Conservation (phyloP, 2,113 vertebrate species). For the Chaenogobius annularis region DNA sequence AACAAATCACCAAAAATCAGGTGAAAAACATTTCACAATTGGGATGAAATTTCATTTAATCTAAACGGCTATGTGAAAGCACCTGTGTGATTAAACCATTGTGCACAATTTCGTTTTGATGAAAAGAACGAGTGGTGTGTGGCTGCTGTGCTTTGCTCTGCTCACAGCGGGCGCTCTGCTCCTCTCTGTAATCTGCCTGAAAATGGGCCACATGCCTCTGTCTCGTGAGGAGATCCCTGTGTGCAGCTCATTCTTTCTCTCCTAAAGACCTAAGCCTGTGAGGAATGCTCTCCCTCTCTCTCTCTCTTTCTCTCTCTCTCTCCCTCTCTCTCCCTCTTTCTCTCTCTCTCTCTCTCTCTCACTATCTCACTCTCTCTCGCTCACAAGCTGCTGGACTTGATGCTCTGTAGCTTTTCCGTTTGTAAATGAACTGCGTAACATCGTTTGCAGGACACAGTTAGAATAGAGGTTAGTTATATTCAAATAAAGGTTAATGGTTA, state of each 20-base stretch:
- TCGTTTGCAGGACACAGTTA: not conserved
- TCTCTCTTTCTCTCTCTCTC: not conserved
- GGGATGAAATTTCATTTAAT: too few species aligned
- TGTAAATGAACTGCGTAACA: conserved; percentile 7
- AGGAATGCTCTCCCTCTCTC: conserved; percentile 68
- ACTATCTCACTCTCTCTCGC: too few species aligned
- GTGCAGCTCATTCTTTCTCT: conserved; percentile 65
- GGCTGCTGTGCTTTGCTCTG: conserved; percentile 21
- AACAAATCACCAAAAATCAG: not conserved
- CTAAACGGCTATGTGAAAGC: not conserved
- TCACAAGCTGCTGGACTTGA: not conserved
- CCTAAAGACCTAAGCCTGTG: conserved; percentile 61
- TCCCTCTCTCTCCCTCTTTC: not conserved
- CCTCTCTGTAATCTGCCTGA: conserved; percentile 62
- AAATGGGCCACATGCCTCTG: conserved; percentile 60
- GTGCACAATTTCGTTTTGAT: conserved; percentile 41
- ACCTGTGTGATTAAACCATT: conserved; percentile 8
- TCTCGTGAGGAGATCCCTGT: conserved; percentile 72
- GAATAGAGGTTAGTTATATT: not conserved
- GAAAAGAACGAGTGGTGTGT: conserved; percentile 25
- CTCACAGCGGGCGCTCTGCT: conserved; percentile 34
- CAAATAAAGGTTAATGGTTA: not conserved
- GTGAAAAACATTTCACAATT: too few species aligned
- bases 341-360: too few species aligned
- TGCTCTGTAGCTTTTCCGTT: conserved; percentile 9